A percentile compares a stretch with the other conserved stretches of the same genome.
These are phyloP conservation scores for Phodopus roborovskii DNA, from an alignment of 2,113 vertebrate genomes.

Conservation along the genomic window DNA sequence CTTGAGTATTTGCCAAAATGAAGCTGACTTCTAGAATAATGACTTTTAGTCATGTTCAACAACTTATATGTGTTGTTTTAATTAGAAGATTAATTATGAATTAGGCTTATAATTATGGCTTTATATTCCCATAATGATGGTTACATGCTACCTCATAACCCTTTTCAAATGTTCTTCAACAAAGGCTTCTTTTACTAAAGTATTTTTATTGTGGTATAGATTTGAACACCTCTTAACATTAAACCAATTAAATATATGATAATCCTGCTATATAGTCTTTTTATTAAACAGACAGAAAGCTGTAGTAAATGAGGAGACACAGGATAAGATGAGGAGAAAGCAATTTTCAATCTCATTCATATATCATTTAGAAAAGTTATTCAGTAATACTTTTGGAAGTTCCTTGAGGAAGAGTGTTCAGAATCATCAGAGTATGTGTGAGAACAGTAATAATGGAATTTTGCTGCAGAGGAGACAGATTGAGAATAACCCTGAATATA, in stretches of 20 bases:
- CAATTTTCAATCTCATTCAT: background rate
- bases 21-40: background rate
- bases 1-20: background rate
- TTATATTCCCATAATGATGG: background rate
- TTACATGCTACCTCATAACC: background rate
- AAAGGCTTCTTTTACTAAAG: background rate
- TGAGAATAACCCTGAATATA: background rate
- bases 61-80: background rate
- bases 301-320: background rate
- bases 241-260: background rate
- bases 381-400: background rate
- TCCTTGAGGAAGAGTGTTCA: background rate
- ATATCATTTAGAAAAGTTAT: background rate
- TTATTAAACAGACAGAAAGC: background rate
- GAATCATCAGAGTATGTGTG: too few relatives aligned
- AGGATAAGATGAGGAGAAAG: background rate
- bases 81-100: slow-evolving; percentile 3
- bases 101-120: background rate
- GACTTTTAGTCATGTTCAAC: background rate
- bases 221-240: background rate
- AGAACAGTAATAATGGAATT: background rate
- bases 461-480: background rate
- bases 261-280: background rate
- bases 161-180: background rate
- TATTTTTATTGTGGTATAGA: background rate